phyloP scores from a whole-genome alignment of 2,113 vertebrate genomes.

The Mionectes macconnelli region DNA sequence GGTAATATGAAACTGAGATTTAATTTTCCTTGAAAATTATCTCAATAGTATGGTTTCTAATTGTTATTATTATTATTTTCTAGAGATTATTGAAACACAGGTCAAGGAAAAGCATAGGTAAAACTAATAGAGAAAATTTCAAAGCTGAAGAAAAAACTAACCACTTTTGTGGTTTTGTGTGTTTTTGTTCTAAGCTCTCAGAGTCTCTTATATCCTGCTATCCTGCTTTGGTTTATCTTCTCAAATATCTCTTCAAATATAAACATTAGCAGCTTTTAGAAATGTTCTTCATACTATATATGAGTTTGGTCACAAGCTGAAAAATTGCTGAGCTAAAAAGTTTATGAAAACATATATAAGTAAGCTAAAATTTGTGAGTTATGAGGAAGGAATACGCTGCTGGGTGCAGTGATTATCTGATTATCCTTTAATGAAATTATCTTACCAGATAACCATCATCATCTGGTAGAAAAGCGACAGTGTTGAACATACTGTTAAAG shows the following conservation, averaged over 20 bases:
- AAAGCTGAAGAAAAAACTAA: background rate
- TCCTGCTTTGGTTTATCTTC: background rate
- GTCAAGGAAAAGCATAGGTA: background rate
- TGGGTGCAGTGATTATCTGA: background rate
- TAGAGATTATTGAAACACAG: background rate
- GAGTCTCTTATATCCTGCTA: background rate
- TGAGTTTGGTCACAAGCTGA: background rate
- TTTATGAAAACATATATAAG: background rate
- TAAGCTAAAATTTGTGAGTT: background rate
- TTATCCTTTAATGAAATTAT: background rate
- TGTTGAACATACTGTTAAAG: accelerated
- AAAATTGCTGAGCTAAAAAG: background rate
- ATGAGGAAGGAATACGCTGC: background rate
- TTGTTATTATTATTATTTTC: background rate
- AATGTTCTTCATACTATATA: background rate
- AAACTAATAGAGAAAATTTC: background rate
- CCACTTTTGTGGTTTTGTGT: too few relatives aligned
- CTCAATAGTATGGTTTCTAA: background rate
- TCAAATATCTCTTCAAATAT: background rate
- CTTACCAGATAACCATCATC: background rate
- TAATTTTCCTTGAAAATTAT: background rate
- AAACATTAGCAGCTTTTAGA: background rate
- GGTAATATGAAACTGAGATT: background rate
- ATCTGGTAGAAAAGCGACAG: background rate
- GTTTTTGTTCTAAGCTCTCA: background rate